Evolutionary conservation across 1,140 invertebrate species (phyloP), one percentile per base, ranked within the genome.

Genomic region (Cyclargus thomasi): DNA sequence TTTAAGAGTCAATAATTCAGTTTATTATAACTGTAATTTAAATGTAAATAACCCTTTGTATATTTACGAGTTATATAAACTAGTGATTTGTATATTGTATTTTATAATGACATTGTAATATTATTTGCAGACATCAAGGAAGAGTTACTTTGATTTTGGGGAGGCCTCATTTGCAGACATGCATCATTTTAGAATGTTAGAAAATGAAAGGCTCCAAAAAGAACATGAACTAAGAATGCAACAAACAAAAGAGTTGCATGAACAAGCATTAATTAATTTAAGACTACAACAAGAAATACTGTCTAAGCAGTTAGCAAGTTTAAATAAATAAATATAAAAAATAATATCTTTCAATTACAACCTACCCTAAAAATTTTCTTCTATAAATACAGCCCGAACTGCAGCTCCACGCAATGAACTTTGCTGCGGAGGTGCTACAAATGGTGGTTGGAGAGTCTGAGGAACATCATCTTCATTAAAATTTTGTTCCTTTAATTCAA

Each of bases 301-400:
- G 36, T 8, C 36, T 14, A 39, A 39, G 36, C 7, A 39, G 10
- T 39, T 39, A 8, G 2, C 36, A 39, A 39, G 10, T 39, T 6
- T 2, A 23, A 23, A 39, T 39, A 8, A 39, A 39, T 39, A 39
- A 4, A 39, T 39, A 8, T 39, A 8, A 39, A 39, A 39, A 39
- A 39, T 39, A 39, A 8, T 14, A 39, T 39, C 7, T 4, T 39
- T 39, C 7, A 4, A 39, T 4, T 11, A 39, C 3, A 39, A 39
- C 36, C 36, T 39, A 39, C 36, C 36, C 10, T 39, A 63, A 22
- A 62, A 67, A 67, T 17, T 17, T 62, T 63, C n/a, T 62, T 67
- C 23, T 62, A 62, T 67, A 22, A 47, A 39, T 10, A 29, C 17
- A 16, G 62, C 62, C 35, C 62, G 36, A 17, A 18, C 62, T 63